phyloP scores from a whole-genome alignment of 1,140 invertebrate species.

The Octopus bimaculoides region DNA sequence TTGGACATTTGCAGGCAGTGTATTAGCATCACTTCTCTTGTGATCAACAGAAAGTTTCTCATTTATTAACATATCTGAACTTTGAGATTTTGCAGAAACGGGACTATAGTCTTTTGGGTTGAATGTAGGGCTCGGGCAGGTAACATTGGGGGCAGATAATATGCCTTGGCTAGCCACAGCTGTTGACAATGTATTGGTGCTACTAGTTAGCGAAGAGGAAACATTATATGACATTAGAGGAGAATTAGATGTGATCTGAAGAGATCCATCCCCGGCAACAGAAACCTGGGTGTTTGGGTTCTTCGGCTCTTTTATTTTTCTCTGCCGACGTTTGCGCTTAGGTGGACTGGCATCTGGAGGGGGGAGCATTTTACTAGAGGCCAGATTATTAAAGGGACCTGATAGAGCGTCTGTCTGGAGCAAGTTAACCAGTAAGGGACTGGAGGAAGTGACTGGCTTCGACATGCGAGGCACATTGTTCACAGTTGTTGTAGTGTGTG shows the following conservation, averaged over 20 bases:
- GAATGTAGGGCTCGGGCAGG: background rate
- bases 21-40: slow-evolving; percentile 3
- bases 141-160: slow-evolving; percentile 1
- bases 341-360: slow-evolving; percentile 52
- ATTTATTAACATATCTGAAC: slow-evolving; percentile 1
- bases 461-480: slow-evolving; percentile 27
- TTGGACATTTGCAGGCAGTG: slow-evolving; percentile 6
- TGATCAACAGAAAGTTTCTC: slow-evolving; percentile 4
- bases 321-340: slow-evolving; percentile 44
- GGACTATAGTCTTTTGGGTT: background rate
- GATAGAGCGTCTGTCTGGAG: slow-evolving; percentile 73
- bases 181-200: slow-evolving; percentile 3
- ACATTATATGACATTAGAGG: slow-evolving; percentile 11
- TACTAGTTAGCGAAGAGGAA: background rate
- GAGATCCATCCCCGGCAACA: slow-evolving; percentile 50
- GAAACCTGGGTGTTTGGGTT: slow-evolving; percentile 22
- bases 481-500: slow-evolving; percentile 38
- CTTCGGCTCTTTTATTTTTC: slow-evolving; percentile 36
- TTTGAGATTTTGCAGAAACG: slow-evolving; percentile 5
- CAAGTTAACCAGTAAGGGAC: slow-evolving; percentile 86
- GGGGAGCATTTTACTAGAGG: slow-evolving; percentile 30
- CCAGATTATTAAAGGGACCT: slow-evolving; percentile 31
- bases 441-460: slow-evolving; percentile 58
- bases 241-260: slow-evolving; percentile 41
- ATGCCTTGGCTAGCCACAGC: background rate